Percentiles rank a stretch among this genome's conserved stretches.
These are phyloP conservation scores for Caloenas nicobarica DNA, from an alignment of 2,113 vertebrate genomes.

Conservation along the genomic window DNA sequence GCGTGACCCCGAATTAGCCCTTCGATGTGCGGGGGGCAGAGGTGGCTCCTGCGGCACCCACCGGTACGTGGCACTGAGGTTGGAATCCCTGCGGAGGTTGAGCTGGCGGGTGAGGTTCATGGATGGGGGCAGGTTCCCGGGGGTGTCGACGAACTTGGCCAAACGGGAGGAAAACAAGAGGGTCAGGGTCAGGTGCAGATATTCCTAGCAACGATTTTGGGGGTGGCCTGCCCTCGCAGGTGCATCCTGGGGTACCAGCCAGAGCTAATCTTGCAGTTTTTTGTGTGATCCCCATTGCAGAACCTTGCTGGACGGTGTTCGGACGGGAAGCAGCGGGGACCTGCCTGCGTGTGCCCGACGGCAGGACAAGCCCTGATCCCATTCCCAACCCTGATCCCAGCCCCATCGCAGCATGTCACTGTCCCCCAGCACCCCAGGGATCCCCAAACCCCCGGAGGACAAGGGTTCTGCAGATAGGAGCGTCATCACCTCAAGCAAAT, in stretches of 20 bases:
- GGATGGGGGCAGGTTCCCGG: conserved; percentile 67
- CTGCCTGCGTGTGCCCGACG: fast-evolving
- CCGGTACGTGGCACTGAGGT: conserved; percentile 68
- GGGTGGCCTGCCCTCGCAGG: not conserved
- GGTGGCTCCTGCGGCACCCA: not conserved
- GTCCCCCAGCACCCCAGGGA: not conserved
- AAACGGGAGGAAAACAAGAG: not conserved
- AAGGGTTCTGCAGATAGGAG: not conserved
- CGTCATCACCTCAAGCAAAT: fast-evolving
- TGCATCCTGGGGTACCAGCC: too few species aligned
- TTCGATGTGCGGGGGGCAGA: fast-evolving
- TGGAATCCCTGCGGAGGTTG: conserved; percentile 68
- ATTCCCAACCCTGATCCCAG: not conserved
- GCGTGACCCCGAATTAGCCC: fast-evolving
- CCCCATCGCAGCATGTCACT: fast-evolving
- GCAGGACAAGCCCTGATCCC: fast-evolving
- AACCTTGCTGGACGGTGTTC: fast-evolving
- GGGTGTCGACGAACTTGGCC: conserved; percentile 77
- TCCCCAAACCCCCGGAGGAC: not conserved
- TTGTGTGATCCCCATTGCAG: fast-evolving
- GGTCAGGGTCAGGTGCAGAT: not conserved
- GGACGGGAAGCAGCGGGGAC: not conserved
- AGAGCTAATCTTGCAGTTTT: not conserved
- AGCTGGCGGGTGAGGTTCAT: conserved; percentile 71
- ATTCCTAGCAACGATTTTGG: not conserved